These are phyloP conservation scores for Mactromeris polynyma DNA, from an alignment of 2,888 invertebrate genomes.

Conservation along the genomic window DNA sequence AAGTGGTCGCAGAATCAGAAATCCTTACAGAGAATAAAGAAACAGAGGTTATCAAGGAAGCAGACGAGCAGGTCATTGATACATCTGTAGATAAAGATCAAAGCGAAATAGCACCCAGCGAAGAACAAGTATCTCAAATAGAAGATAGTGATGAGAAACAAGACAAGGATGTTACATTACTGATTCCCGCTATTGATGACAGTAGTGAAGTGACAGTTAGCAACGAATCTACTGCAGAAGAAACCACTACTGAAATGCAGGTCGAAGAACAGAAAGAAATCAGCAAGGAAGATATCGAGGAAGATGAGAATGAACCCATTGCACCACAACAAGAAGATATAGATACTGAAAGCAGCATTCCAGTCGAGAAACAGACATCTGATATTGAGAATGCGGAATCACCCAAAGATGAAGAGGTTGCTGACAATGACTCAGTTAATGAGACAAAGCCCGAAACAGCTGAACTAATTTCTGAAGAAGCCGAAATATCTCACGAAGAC, in stretches of 20 bases:
- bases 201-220: neutral
- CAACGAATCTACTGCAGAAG: neutral
- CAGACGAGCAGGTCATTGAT: neutral
- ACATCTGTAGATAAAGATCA: neutral
- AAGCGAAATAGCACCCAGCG: neutral
- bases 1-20: neutral
- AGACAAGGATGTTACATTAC: neutral
- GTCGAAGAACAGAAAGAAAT: neutral
- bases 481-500: neutral
- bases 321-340: neutral
- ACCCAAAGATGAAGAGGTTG: neutral
- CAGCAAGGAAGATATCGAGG: neutral
- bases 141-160: neutral
- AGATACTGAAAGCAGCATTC: neutral
- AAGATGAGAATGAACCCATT: neutral
- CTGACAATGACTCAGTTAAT: neutral
- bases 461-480: neutral
- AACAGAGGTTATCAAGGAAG: neutral
- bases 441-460: neutral
- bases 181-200: neutral
- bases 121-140: neutral
- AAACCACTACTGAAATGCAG: neutral
- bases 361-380: neutral
- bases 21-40: neutral
- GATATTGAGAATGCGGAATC: neutral